Evolutionary conservation across 2,888 invertebrate species (phyloP).

Genomic region (Spisula subtruncata): DNA sequence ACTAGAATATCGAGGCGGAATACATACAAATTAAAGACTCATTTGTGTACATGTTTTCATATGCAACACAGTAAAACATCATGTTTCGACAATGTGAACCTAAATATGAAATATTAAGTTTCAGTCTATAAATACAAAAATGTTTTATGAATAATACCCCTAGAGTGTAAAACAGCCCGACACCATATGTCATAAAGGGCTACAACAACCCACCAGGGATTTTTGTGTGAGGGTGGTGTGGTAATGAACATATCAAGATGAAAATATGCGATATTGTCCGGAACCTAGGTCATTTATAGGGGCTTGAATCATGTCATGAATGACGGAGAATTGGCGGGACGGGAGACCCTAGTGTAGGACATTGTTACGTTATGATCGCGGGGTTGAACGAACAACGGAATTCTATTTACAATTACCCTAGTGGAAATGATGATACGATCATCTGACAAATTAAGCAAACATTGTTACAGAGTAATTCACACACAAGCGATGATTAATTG

Average conservation of each 20-base stretch:
- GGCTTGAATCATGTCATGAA: neutral
- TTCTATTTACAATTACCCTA: neutral
- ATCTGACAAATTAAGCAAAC: conserved; percentile 10
- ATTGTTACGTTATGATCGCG: neutral
- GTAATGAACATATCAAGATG: neutral
- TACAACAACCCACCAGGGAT: neutral
- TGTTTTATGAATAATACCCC: too few species aligned
- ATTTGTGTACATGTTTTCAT: too few species aligned
- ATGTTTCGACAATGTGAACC: too few species aligned
- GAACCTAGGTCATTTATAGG: neutral
- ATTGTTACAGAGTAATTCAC: neutral
- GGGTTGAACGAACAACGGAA: neutral
- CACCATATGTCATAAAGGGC: too few species aligned
- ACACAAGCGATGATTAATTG: neutral
- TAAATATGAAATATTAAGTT: too few species aligned
- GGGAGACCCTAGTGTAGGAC: neutral
- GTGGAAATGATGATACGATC: neutral
- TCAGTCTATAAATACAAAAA: too few species aligned
- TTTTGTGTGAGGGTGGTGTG: too few species aligned
- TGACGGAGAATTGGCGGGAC: neutral
- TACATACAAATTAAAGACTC: too few species aligned
- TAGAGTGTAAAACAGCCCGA: too few species aligned
- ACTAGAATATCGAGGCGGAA: too few species aligned
- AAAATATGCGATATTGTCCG: neutral
- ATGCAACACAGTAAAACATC: too few species aligned